Conservation (phyloP, 1,140 invertebrate species). For the Calliopsis andreniformis region DNA sequence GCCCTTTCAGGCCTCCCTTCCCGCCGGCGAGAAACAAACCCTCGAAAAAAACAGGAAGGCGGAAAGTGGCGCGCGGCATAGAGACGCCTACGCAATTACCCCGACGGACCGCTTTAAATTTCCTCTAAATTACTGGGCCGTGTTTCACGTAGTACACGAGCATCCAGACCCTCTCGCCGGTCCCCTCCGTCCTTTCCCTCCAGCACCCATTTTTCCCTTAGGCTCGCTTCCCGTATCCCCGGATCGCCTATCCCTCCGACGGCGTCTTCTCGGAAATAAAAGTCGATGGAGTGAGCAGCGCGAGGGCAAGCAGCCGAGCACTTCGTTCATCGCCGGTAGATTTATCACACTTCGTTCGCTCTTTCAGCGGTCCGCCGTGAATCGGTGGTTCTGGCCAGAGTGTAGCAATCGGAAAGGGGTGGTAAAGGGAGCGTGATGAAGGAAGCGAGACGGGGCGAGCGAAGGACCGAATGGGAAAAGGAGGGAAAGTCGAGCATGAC, state of each 20-base stretch:
- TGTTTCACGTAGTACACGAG: slow-evolving; percentile 54
- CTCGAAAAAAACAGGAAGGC: not conserved
- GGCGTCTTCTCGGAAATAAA: slow-evolving; percentile 48
- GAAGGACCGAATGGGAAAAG: not conserved
- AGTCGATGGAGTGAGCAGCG: slow-evolving; percentile 55
- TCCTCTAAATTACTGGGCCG: slow-evolving; percentile 61
- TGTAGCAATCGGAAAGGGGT: slow-evolving; percentile 28
- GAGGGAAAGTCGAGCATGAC: slow-evolving; percentile 26
- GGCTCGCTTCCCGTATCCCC: not conserved
- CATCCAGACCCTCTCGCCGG: slow-evolving; percentile 19
- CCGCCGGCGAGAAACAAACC: slow-evolving; percentile 18
- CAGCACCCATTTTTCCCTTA: slow-evolving; percentile 39
- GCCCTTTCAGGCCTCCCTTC: slow-evolving; percentile 13
- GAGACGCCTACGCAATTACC: slow-evolving; percentile 53
- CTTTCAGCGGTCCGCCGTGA: slow-evolving; percentile 43
- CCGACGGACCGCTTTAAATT: slow-evolving; percentile 44
- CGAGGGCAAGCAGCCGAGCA: slow-evolving; percentile 41
- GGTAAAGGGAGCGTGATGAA: not conserved
- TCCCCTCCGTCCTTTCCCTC: not conserved
- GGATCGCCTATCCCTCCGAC: slow-evolving; percentile 12
- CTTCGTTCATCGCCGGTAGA: slow-evolving; percentile 58
- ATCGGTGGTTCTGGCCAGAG: slow-evolving; percentile 38
- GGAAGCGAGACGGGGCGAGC: not conserved
- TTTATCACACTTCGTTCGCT: slow-evolving; percentile 55
- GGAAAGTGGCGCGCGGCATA: slow-evolving; percentile 5